phyloP scores from a whole-genome alignment of 2,888 invertebrate genomes.

The Fissipunctia ypsillon region DNA sequence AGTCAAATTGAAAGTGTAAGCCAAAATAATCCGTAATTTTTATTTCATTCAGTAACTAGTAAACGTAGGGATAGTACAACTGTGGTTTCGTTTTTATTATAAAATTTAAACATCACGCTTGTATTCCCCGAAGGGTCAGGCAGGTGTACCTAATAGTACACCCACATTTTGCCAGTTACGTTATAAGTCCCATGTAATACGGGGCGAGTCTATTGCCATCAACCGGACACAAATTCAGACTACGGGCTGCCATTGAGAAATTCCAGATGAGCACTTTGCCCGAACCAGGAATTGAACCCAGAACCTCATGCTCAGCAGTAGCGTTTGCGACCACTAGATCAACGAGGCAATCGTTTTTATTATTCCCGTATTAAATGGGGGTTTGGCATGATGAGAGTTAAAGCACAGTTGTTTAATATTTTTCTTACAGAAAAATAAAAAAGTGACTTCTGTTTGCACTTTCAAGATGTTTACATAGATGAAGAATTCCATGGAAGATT shows the following conservation, averaged over 20 bases:
- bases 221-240: too few species aligned
- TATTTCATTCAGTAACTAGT: slow-evolving; percentile 36
- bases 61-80: not conserved
- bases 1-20: slow-evolving; percentile 39
- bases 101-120: too few species aligned
- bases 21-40: slow-evolving; percentile 36
- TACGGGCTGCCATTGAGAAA: too few species aligned
- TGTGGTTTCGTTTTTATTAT: slow-evolving; percentile 8
- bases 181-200: too few species aligned
- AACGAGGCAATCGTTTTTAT: slow-evolving; percentile 18
- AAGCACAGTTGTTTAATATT: not conserved
- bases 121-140: too few species aligned
- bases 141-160: too few species aligned
- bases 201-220: too few species aligned
- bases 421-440: not conserved
- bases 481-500: not conserved
- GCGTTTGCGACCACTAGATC: too few species aligned
- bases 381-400: not conserved
- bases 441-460: not conserved
- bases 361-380: not conserved
- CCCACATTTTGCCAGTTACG: too few species aligned
- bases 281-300: too few species aligned
- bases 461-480: not conserved
- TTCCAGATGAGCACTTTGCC: too few species aligned
- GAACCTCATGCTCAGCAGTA: too few species aligned